Percentiles rank a stretch among this genome's conserved stretches.
Evolutionary conservation across 2,797 vertebrate genomes (phyloP).

Genomic region (Perodicticus potto): DNA sequence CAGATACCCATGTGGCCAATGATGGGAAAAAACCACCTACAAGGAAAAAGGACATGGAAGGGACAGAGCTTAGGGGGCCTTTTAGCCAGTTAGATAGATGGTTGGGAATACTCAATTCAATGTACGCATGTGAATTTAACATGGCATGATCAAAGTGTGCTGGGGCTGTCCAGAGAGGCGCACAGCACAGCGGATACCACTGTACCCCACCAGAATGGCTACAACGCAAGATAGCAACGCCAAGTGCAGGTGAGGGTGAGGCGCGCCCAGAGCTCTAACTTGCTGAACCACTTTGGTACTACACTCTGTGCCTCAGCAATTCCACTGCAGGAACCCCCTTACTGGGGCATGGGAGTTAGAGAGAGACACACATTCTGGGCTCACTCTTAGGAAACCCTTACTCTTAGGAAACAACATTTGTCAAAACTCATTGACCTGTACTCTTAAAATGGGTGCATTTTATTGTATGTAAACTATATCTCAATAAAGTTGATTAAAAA

Average conservation of each 20-base stretch:
- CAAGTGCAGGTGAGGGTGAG: background rate
- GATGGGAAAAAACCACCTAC: constrained; percentile 97
- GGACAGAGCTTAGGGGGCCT: background rate
- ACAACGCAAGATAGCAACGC: rapidly evolving
- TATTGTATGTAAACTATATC: background rate
- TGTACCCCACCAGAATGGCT: background rate
- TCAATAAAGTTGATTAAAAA: constrained; percentile 9
- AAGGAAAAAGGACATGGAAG: background rate
- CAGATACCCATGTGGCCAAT: constrained; percentile 99
- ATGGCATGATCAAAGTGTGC: background rate
- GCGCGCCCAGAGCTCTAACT: background rate
- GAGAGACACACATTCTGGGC: too few relatives aligned
- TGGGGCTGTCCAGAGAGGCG: background rate
- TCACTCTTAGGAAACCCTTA: too few relatives aligned
- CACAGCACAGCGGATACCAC: background rate
- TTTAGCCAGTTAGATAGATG: background rate
- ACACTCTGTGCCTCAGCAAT: background rate
- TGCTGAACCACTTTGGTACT: background rate
- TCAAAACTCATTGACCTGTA: background rate
- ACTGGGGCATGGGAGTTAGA: too few relatives aligned
- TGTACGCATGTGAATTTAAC: background rate
- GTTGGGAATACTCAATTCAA: background rate
- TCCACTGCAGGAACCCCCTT: background rate
- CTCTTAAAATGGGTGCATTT: background rate
- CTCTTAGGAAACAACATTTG: background rate